Conservation (phyloP, 2,888 invertebrate species). For the Dynastes maya region DNA sequence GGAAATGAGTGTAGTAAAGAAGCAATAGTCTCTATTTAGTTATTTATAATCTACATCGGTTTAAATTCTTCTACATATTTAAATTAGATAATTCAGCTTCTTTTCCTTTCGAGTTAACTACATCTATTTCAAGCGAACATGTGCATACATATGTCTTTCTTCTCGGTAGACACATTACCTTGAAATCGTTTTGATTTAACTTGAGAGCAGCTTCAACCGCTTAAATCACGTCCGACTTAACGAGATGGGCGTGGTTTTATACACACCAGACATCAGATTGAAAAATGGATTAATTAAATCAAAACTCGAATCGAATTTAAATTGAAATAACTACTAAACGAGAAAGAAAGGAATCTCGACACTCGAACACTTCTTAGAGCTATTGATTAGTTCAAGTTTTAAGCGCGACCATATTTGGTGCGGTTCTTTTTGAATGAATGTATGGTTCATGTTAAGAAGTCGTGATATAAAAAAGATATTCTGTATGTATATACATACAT, state of each 20-base stretch:
- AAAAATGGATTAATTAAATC: constrained; percentile 36
- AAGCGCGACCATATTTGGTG: not conserved
- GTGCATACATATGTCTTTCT: not conserved
- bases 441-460: not conserved
- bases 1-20: too few relatives aligned
- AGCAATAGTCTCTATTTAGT: too few relatives aligned
- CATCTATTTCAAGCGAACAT: not conserved
- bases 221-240: constrained; percentile 26
- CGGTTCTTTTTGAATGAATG: not conserved
- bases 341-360: not conserved
- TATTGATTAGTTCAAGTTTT: too few relatives aligned
- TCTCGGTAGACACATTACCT: not conserved
- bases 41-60: too few relatives aligned
- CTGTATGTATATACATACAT: not conserved
- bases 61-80: too few relatives aligned
- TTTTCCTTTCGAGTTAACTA: too few relatives aligned
- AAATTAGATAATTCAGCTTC: too few relatives aligned
- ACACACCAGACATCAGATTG: constrained; percentile 14
- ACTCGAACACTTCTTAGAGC: too few relatives aligned
- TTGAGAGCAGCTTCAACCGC: not conserved
- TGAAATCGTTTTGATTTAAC: constrained; percentile 7
- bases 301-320: constrained; percentile 19
- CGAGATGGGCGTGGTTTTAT: constrained; percentile 22
- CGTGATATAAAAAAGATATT: not conserved
- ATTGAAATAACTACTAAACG: constrained; percentile 10